Percentiles rank a stretch among this genome's conserved stretches.
Evolutionary conservation across 2,113 vertebrate species (phyloP).

Genomic region (Eira barbara): DNA sequence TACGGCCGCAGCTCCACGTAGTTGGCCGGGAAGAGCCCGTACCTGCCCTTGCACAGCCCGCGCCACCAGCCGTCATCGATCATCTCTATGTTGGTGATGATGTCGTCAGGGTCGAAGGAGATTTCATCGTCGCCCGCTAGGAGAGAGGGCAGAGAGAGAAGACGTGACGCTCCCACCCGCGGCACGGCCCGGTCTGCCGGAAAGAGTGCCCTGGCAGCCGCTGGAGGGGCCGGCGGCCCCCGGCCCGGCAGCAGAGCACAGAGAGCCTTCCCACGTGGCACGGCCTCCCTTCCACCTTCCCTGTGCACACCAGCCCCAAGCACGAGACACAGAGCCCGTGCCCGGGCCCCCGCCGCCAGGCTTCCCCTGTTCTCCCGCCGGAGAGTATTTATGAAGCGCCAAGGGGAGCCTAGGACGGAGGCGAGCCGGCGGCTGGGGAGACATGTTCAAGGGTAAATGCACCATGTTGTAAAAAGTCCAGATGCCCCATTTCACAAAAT

Average conservation of each 20-base stretch:
- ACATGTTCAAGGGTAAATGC: fast-evolving
- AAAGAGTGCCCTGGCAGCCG: not conserved
- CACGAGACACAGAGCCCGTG: not conserved
- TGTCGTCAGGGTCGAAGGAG: conserved; percentile 97
- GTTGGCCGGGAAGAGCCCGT: conserved; percentile 97
- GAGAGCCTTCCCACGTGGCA: too few species aligned
- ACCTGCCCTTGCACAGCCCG: conserved; percentile 92
- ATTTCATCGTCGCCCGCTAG: conserved; percentile 96
- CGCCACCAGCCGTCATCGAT: conserved; percentile 99
- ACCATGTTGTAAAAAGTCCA: too few species aligned
- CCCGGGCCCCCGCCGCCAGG: not conserved
- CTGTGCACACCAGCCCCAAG: not conserved
- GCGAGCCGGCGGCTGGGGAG: fast-evolving
- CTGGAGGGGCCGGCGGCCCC: too few species aligned
- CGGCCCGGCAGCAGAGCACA: fast-evolving
- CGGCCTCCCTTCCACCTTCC: not conserved
- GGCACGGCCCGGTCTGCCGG: not conserved
- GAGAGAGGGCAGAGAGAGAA: not conserved
- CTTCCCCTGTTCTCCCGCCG: not conserved
- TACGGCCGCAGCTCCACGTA: conserved; percentile 95
- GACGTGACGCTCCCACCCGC: not conserved
- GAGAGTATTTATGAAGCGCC: not conserved
- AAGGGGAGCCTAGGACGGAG: not conserved
- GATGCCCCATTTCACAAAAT: not conserved
- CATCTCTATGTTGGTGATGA: conserved; percentile 99